Base-by-base conservation (phyloP, 2,888 invertebrate genomes). In the Ochropleura plecta region DNA sequence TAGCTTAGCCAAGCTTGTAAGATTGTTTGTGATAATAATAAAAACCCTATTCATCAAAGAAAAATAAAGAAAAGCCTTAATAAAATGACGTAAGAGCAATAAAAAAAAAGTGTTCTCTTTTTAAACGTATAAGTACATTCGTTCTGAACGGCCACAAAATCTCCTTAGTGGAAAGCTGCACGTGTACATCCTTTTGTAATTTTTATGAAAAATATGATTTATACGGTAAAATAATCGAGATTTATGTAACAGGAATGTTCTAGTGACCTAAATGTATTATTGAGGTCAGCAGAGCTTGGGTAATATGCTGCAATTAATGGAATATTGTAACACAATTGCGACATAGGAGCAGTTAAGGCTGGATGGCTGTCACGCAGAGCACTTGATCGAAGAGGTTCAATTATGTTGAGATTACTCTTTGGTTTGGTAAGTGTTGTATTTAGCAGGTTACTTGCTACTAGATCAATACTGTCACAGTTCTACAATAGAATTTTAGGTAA, bases 231-330 rank as follows among this genome's bases (percentile, higher is more conserved):
- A 64, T 83, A 83, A 79, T 72, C 49, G 51, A 70, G 69, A 79
- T 83, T 82, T 82, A 75, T 69, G 53, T 71, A 53, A 63, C 71
- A 71, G 76, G 42, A 62, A 62, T 55, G 71, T 55, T 71, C 76
- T 40, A 66, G 65, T 82, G 80, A 83, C 84, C 84, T 79, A 72
- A 66, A 83, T 79, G 53, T 14, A 48, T 12, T 69, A 63, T 71
- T 66, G 30, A 70, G 81, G 81, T 83, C 80, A 67, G n/a, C 53
- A 53, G 75, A 75, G 51, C 80, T 75, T 75, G 46, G 48, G 51
- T 42, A 59, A 59, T 57, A 68, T 68, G 20, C 51, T 65, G 55
- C 55, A 79, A 48, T 76, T 67, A 68, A 74, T 53, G 57, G 48
- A 60, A 63, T 59, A 70, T 70, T 76, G 51, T 70, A 48, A 76